Evolutionary conservation across 2,113 vertebrate genomes (phyloP).

Genomic region (Lamprologus sp.): DNA sequence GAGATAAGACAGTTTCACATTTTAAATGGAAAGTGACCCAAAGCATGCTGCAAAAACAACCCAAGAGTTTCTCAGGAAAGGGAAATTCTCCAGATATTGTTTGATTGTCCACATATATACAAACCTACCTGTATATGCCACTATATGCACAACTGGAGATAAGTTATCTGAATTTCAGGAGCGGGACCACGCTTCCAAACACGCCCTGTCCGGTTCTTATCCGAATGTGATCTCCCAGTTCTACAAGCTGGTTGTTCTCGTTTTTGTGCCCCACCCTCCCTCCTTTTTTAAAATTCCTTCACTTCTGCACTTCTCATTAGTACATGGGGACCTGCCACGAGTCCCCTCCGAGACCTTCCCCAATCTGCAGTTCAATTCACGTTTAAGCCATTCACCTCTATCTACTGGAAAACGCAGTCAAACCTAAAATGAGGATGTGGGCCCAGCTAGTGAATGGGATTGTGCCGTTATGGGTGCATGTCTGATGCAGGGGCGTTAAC

Average conservation of each 20-base stretch:
- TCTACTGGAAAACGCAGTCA: accelerated
- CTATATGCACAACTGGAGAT: background rate
- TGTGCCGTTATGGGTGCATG: too few relatives aligned
- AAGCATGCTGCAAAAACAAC: background rate
- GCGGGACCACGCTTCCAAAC: background rate
- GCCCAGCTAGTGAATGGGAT: background rate
- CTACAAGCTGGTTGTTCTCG: background rate
- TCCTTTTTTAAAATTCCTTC: background rate
- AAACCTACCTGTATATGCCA: background rate
- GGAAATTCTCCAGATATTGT: background rate
- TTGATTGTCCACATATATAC: background rate
- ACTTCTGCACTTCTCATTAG: background rate
- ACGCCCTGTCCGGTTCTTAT: background rate
- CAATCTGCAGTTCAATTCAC: background rate
- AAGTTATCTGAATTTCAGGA: background rate
- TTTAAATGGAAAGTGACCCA: background rate
- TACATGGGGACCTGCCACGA: background rate
- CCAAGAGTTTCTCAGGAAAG: background rate
- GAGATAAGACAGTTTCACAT: background rate
- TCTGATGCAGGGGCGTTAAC: too few relatives aligned
- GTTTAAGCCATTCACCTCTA: background rate
- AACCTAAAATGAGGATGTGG: background rate
- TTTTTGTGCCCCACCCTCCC: background rate
- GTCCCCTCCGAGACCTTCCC: accelerated
- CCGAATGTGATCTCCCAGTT: background rate